phyloP scores from a whole-genome alignment of 2,888 invertebrate species.

The Hypselothyrea guttata region DNA sequence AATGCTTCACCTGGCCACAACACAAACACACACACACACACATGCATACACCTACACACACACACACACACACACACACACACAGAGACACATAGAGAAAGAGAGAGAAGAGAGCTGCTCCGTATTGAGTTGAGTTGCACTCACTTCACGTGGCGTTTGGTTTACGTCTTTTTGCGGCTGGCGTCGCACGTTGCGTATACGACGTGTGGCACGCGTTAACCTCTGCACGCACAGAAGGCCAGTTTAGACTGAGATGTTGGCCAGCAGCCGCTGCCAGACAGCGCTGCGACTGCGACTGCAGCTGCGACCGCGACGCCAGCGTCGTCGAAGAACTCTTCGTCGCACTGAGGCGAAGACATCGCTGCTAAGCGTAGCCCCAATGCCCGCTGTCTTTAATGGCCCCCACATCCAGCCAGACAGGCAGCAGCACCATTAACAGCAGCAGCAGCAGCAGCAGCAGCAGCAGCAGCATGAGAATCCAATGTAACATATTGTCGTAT shows the following conservation, averaged over 20 bases:
- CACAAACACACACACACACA: slow-evolving; percentile 7
- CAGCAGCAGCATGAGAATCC: slow-evolving; percentile 14
- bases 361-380: slow-evolving; percentile 25
- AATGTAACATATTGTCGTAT: slow-evolving; percentile 74
- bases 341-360: slow-evolving; percentile 52
- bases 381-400: slow-evolving; percentile 29
- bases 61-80: slow-evolving; percentile 26
- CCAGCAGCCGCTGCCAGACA: slow-evolving; percentile 23
- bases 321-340: slow-evolving; percentile 46
- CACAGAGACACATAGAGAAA: background rate
- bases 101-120: too few species aligned
- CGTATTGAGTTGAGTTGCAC: slow-evolving; percentile 14
- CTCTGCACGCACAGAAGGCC: slow-evolving; percentile 76
- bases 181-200: slow-evolving; percentile 60
- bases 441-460: slow-evolving; percentile 22
- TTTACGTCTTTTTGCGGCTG: slow-evolving; percentile 44
- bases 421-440: slow-evolving; percentile 19
- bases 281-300: slow-evolving; percentile 42
- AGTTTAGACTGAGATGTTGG: slow-evolving; percentile 67
- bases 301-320: slow-evolving; percentile 27
- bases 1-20: slow-evolving; percentile 30
- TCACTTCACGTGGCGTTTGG: slow-evolving; percentile 43
- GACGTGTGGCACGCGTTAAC: slow-evolving; percentile 66
- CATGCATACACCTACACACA: slow-evolving; percentile 6
- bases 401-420: slow-evolving; percentile 22